Percentiles rank a stretch among this genome's conserved stretches.
Evolutionary conservation across 2,797 vertebrate species (phyloP).

Genomic region (Rhinogobio ventralis): DNA sequence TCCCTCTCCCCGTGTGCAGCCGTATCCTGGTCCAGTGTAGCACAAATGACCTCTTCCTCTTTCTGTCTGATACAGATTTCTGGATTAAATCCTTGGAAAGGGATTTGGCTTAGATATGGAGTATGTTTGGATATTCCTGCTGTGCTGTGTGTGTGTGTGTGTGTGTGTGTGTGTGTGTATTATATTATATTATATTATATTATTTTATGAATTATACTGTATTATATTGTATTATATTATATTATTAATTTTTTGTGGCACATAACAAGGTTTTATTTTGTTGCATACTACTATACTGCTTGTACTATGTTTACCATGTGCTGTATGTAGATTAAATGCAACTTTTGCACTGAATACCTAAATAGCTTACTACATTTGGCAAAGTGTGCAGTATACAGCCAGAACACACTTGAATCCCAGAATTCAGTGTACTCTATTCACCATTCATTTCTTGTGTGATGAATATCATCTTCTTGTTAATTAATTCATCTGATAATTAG

Average conservation of each 20-base stretch:
- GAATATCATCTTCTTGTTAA: background rate
- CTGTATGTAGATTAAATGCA: background rate
- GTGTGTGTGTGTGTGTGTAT: background rate
- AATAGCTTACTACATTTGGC: background rate
- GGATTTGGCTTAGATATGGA: constrained; percentile 2
- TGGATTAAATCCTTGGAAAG: constrained; percentile 13
- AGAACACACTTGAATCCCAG: background rate
- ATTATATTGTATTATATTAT: too few relatives aligned
- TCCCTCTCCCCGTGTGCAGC: constrained; percentile 50
- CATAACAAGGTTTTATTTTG: too few relatives aligned
- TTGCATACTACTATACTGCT: constrained; percentile 3
- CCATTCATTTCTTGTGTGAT: background rate
- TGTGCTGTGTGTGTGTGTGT: too few relatives aligned
- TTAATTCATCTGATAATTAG: too few relatives aligned
- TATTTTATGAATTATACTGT: too few relatives aligned
- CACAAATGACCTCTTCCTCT: constrained; percentile 48
- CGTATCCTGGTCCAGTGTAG: constrained; percentile 27
- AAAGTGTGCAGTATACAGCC: background rate
- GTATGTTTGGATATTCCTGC: too few relatives aligned
- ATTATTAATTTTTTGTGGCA: too few relatives aligned
- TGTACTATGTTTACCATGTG: background rate
- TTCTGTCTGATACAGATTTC: constrained; percentile 16
- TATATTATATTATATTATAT: background rate
- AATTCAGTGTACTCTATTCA: background rate
- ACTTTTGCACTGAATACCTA: background rate